These are phyloP conservation scores for Hemichromis elongatus DNA, from an alignment of 2,113 vertebrate genomes.

Conservation along the genomic window DNA sequence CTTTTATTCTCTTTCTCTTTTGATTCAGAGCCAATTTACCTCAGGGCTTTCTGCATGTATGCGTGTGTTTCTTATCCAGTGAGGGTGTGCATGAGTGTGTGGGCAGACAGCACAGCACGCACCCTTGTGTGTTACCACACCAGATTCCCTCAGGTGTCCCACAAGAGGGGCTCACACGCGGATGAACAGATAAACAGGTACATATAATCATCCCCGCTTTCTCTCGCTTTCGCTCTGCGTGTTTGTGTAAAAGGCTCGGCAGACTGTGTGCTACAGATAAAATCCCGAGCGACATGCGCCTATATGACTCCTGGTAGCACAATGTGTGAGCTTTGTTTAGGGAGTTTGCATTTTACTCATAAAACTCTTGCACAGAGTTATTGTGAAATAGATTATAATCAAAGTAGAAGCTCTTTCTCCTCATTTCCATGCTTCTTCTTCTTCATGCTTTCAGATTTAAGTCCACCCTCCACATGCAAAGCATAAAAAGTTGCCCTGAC, in stretches of 20 bases:
- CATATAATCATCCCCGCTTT: background rate
- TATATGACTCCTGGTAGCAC: background rate
- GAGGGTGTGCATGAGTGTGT: slow-evolving; percentile 32
- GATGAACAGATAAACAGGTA: background rate
- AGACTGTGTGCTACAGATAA: background rate
- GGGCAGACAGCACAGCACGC: slow-evolving; percentile 32
- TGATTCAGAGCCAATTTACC: background rate
- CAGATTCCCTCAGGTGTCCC: slow-evolving; percentile 49
- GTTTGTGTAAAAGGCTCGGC: background rate
- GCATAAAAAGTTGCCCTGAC: background rate
- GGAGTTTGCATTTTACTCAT: background rate
- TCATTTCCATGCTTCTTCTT: background rate
- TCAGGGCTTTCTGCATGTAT: background rate
- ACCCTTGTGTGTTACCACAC: slow-evolving; percentile 34
- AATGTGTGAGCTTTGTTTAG: background rate
- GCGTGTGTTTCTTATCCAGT: background rate
- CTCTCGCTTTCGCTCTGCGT: background rate
- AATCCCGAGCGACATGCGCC: background rate
- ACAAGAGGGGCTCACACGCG: background rate
- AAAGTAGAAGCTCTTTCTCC: background rate
- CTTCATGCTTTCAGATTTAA: background rate
- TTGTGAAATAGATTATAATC: background rate
- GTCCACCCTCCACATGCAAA: background rate
- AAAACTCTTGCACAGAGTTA: background rate
- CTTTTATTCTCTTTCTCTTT: background rate